Evolutionary conservation across 2,797 vertebrate species (phyloP).

Genomic region (Hoplostethus mediterraneus): DNA sequence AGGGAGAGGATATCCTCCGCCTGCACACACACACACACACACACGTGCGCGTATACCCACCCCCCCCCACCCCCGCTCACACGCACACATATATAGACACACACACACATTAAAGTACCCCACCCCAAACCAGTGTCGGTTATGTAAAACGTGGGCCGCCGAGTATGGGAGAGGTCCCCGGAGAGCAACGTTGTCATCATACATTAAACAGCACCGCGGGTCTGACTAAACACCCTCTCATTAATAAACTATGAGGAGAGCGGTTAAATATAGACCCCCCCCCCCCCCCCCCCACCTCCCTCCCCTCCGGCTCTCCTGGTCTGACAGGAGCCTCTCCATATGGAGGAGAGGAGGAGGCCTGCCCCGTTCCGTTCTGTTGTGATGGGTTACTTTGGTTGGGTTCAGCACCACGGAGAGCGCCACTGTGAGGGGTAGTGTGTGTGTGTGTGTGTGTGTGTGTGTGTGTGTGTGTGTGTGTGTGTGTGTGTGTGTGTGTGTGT

Average conservation of each 20-base stretch:
- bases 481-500: slow-evolving; percentile 14
- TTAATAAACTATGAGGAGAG: slow-evolving; percentile 83
- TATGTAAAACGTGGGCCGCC: slow-evolving; percentile 78
- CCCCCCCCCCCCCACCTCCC: slow-evolving; percentile 13
- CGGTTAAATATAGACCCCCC: slow-evolving; percentile 79
- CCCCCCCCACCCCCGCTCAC: background rate
- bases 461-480: slow-evolving; percentile 9
- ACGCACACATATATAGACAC: background rate
- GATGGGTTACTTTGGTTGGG: slow-evolving; percentile 50
- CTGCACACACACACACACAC: slow-evolving; percentile 43
- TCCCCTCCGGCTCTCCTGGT: slow-evolving; percentile 29
- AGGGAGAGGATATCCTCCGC: slow-evolving; percentile 66
- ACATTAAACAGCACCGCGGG: slow-evolving; percentile 85
- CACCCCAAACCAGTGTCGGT: slow-evolving; percentile 73
- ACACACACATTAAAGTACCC: slow-evolving; percentile 13
- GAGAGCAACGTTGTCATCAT: slow-evolving; percentile 82
- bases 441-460: slow-evolving; percentile 11
- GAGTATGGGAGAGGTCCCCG: slow-evolving; percentile 73
- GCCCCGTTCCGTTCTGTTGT: slow-evolving; percentile 23
- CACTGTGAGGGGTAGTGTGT: slow-evolving; percentile 19
- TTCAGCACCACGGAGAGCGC: slow-evolving; percentile 84
- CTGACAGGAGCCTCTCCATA: slow-evolving; percentile 58
- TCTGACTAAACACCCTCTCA: slow-evolving; percentile 84
- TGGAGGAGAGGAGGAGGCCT: slow-evolving; percentile 41
- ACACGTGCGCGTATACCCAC: no score